Conservation (phyloP, 2,888 invertebrate genomes). For the Drosophila pegasa region DNA sequence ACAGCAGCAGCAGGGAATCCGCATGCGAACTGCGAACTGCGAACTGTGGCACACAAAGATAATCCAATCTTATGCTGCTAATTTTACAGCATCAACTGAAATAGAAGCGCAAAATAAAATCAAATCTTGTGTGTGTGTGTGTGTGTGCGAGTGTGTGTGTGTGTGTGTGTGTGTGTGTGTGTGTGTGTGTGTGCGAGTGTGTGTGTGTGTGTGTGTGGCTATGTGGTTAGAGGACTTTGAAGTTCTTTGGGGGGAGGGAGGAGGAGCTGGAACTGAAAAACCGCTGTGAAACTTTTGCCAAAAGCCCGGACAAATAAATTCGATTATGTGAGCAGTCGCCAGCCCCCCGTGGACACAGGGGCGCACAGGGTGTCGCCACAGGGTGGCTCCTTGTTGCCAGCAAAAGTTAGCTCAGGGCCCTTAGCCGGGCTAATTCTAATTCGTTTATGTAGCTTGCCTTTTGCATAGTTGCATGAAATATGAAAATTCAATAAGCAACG, state of each 20-base stretch:
- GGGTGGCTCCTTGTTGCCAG: conserved; percentile 23
- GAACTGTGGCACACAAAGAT: conserved; percentile 64
- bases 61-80: conserved; percentile 82
- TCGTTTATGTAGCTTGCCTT: conserved; percentile 69
- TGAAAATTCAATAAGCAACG: conserved; percentile 75
- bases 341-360: conserved; percentile 11
- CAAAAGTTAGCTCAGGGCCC: conserved; percentile 12
- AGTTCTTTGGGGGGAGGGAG: conserved; percentile 14
- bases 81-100: conserved; percentile 70
- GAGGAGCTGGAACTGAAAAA: conserved; percentile 61
- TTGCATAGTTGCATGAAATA: conserved; percentile 75
- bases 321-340: conserved; percentile 65
- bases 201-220: conserved; percentile 40
- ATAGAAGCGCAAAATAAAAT: conserved; percentile 59
- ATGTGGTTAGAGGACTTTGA: conserved; percentile 65
- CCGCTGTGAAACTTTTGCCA: conserved; percentile 68
- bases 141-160: conserved; percentile 19
- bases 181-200: conserved; percentile 17
- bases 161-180: conserved; percentile 27
- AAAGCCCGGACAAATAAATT: conserved; percentile 69
- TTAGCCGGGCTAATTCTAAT: conserved; percentile 66
- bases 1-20: conserved; percentile 8
- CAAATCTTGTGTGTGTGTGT: conserved; percentile 56
- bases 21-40: conserved; percentile 25
- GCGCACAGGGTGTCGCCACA: conserved; percentile 49